These are phyloP conservation scores for Whitmania pigra DNA, from an alignment of 1,140 invertebrate genomes.

Conservation along the genomic window DNA sequence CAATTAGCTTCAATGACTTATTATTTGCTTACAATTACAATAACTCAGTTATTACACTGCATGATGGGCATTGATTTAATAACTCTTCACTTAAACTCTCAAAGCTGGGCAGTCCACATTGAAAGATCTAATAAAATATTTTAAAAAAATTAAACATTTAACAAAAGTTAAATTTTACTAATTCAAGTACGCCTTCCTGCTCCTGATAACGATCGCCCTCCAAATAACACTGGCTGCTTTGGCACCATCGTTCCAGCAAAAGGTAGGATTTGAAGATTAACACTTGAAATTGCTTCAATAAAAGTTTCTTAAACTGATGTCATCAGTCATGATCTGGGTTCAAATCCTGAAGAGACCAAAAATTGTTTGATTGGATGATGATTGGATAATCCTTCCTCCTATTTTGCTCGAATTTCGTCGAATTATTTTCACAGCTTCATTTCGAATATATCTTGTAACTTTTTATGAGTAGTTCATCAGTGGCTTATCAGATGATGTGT, in stretches of 20 bases:
- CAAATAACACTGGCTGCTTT: constrained; percentile 7
- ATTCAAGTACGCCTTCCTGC: constrained; percentile 10
- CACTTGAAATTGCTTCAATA: constrained; percentile 3
- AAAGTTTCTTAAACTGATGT: neutral
- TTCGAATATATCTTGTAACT: too few species aligned
- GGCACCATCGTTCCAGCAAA: neutral
- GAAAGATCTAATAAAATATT: neutral
- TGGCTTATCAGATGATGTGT: too few species aligned
- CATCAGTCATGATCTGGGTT: neutral
- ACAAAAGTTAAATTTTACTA: neutral
- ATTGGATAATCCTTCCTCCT: neutral
- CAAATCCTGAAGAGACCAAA: neutral
- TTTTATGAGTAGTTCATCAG: too few species aligned
- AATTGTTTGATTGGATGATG: neutral
- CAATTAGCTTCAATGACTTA: too few species aligned
- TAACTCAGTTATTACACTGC: too few species aligned
- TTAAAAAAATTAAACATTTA: neutral
- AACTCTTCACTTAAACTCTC: too few species aligned
- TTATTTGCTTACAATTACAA: too few species aligned
- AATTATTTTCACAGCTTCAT: too few species aligned
- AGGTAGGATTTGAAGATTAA: neutral
- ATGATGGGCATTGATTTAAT: too few species aligned
- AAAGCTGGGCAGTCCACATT: neutral
- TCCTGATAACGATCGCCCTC: neutral
- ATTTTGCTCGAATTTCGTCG: neutral